Evolutionary conservation across 2,888 invertebrate species (phyloP).

Genomic region (Zelleria hepariella): DNA sequence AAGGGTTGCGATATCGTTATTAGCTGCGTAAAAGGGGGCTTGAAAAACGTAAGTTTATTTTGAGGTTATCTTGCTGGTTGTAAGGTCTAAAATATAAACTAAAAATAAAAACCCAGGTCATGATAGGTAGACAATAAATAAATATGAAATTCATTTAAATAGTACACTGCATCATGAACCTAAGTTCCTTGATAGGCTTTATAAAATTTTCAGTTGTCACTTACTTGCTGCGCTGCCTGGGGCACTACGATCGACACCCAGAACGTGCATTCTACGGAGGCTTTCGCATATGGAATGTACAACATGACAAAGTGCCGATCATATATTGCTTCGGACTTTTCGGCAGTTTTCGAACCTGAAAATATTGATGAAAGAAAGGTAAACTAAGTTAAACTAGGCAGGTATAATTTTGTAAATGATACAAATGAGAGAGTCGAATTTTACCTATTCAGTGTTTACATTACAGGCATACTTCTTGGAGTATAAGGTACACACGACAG

Average conservation of each 20-base stretch:
- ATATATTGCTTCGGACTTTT: constrained; percentile 14
- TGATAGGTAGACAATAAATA: too few relatives aligned
- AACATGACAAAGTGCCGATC: constrained; percentile 12
- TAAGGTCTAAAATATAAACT: too few relatives aligned
- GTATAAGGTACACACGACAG: too few relatives aligned
- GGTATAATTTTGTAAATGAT: too few relatives aligned
- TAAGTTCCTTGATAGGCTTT: too few relatives aligned
- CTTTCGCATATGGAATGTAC: constrained; percentile 16
- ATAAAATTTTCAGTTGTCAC: constrained; percentile 10
- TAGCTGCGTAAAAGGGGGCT: constrained; percentile 24
- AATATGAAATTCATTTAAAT: too few relatives aligned
- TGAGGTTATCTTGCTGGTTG: too few relatives aligned
- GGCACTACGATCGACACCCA: constrained; percentile 14
- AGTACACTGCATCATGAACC: too few relatives aligned
- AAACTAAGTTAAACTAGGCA: not conserved
- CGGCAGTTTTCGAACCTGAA: constrained; percentile 10
- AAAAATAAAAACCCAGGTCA: too few relatives aligned
- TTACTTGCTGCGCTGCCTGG: constrained; percentile 11
- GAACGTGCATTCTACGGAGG: constrained; percentile 13
- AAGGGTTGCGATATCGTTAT: constrained; percentile 32
- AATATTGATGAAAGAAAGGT: constrained; percentile 14
- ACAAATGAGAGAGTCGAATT: too few relatives aligned
- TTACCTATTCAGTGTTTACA: too few relatives aligned
- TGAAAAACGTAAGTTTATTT: constrained; percentile 31
- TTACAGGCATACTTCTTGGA: too few relatives aligned